Conservation (phyloP, 1,140 invertebrate genomes). For the Bathynomus jamesi region DNA sequence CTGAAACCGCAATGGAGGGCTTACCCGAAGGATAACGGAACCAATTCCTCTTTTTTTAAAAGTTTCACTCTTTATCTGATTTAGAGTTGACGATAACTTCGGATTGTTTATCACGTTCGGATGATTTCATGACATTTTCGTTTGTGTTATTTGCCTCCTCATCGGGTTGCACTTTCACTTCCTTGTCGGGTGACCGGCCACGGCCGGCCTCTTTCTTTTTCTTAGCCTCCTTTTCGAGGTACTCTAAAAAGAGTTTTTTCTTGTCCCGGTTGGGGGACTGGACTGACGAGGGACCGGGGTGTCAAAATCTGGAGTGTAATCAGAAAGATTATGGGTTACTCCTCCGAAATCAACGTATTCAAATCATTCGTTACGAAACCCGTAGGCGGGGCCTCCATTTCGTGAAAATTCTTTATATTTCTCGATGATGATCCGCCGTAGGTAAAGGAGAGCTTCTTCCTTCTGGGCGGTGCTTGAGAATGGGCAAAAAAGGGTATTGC, state of each 20-base stretch:
- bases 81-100: not conserved
- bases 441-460: too few relatives aligned
- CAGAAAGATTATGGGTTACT: too few relatives aligned
- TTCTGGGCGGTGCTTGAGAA: too few relatives aligned
- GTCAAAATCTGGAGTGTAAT: too few relatives aligned
- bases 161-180: not conserved
- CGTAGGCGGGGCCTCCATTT: too few relatives aligned
- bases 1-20: too few relatives aligned
- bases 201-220: not conserved
- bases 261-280: constrained; percentile 1
- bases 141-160: not conserved
- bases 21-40: not conserved
- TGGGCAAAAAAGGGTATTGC: too few relatives aligned
- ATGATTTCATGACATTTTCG: not conserved
- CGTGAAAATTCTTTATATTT: too few relatives aligned
- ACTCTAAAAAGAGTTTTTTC: not conserved
- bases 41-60: not conserved
- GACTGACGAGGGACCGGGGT: constrained; percentile 3
- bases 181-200: not conserved
- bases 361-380: too few relatives aligned
- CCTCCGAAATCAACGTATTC: too few relatives aligned
- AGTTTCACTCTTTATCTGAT: not conserved
- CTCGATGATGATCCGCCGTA: too few relatives aligned
- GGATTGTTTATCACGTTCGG: not conserved
- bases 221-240: not conserved